phyloP scores from a whole-genome alignment of 2,888 invertebrate genomes.

The Diabrotica balteata region DNA sequence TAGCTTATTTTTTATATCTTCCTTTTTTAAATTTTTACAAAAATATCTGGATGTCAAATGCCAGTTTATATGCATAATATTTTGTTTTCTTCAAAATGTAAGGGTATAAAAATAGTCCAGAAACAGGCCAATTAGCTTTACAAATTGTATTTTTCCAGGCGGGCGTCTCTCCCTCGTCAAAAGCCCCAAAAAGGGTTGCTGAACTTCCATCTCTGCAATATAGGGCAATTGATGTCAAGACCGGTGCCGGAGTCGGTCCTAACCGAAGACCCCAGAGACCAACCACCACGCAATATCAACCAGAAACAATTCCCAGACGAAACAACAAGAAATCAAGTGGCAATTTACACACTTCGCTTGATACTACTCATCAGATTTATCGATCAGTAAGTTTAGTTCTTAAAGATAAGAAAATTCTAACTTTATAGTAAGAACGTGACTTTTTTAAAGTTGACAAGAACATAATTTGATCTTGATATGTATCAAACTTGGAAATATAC shows the following conservation, averaged over 20 bases:
- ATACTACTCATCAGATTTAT: conserved; percentile 33
- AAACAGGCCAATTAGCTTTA: neutral
- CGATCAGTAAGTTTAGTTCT: conserved; percentile 42
- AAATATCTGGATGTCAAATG: no score
- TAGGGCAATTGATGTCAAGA: conserved; percentile 50
- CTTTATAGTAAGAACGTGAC: neutral
- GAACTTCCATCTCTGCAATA: conserved; percentile 55
- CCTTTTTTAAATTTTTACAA: no score
- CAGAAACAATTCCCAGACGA: conserved; percentile 41
- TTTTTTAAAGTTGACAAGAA: neutral
- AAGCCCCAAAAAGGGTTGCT: conserved; percentile 43
- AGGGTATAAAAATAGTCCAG: no score
- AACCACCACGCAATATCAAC: conserved; percentile 27
- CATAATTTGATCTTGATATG: no score
- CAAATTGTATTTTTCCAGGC: conserved; percentile 23
- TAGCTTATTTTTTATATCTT: no score
- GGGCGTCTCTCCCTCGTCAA: conserved; percentile 24
- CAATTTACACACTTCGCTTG: conserved; percentile 29
- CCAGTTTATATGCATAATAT: no score
- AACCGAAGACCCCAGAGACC: conserved; percentile 25
- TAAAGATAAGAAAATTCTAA: neutral
- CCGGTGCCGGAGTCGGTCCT: conserved; percentile 47
- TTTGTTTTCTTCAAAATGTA: no score
- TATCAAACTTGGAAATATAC: no score
- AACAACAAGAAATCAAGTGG: conserved; percentile 33